Evolutionary conservation across 92 coral and sea anemone genomes (phyloP).

Genomic region (Phenganax marumi): DNA sequence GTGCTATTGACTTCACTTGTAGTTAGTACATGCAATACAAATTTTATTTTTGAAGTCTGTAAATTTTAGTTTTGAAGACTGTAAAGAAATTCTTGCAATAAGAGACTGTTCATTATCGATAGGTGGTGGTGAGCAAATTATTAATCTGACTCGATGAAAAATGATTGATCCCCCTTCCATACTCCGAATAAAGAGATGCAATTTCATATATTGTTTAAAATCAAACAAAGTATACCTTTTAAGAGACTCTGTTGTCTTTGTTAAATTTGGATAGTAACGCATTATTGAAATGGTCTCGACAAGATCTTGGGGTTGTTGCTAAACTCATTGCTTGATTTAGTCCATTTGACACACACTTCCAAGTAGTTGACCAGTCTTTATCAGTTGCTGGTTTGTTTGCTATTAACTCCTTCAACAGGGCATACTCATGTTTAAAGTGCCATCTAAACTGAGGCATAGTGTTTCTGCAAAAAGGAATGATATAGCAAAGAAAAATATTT

Average conservation of each 20-base stretch:
- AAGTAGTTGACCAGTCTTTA: conserved; percentile 1
- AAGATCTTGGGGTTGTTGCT: conserved; percentile 14
- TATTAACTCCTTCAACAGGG: neutral
- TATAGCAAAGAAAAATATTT: too few relatives aligned
- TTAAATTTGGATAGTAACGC: neutral
- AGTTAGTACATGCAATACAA: too few relatives aligned
- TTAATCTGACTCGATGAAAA: too few relatives aligned
- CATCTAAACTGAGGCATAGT: conserved; percentile 12
- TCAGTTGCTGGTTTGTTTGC: conserved; percentile 11
- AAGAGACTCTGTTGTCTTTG: conserved; percentile 7
- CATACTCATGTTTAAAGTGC: conserved; percentile 1
- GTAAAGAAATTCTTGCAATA: too few relatives aligned
- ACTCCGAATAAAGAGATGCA: too few relatives aligned
- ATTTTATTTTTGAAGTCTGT: too few relatives aligned
- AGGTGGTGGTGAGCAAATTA: too few relatives aligned
- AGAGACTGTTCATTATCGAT: too few relatives aligned
- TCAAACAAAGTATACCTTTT: conserved; percentile 1
- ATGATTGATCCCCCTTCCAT: too few relatives aligned
- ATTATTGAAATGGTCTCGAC: conserved; percentile 17
- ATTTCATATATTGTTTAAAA: neutral
- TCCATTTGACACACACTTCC: neutral
- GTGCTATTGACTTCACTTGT: too few relatives aligned
- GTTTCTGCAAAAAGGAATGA: neutral
- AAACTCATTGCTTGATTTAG: neutral
- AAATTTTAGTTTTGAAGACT: too few relatives aligned